These are phyloP conservation scores for Drosophila subpulchrella DNA, from an alignment of 1,140 invertebrate species.

Conservation along the genomic window DNA sequence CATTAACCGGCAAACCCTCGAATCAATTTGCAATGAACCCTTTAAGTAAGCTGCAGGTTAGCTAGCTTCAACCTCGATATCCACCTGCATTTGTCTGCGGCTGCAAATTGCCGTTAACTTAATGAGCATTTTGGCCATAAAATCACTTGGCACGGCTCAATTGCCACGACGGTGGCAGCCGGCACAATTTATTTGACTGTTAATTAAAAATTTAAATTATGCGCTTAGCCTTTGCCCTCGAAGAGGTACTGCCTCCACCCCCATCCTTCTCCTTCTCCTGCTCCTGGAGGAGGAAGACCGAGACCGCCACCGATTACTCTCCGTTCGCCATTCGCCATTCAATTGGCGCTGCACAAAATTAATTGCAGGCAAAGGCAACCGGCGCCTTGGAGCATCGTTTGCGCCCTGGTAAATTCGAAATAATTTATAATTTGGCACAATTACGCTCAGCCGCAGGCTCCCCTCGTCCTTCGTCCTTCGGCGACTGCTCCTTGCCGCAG, in stretches of 20 bases:
- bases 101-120: constrained; percentile 75
- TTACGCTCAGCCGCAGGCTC: constrained; percentile 65
- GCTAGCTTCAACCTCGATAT: neutral
- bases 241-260: constrained; percentile 12
- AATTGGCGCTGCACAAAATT: constrained; percentile 77
- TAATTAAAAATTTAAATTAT: constrained; percentile 82
- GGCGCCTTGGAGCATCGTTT: constrained; percentile 50
- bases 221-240: constrained; percentile 67
- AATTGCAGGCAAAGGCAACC: constrained; percentile 60
- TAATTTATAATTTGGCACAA: constrained; percentile 82
- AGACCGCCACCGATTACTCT: constrained; percentile 5
- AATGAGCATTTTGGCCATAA: constrained; percentile 77
- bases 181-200: constrained; percentile 81
- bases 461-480: constrained; percentile 27
- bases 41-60: constrained; percentile 13
- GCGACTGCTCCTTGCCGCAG: constrained; percentile 28
- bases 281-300: neutral
- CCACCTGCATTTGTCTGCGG: constrained; percentile 62
- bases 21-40: constrained; percentile 9
- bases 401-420: constrained; percentile 71
- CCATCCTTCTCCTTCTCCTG: neutral
- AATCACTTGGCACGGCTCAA: constrained; percentile 71
- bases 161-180: constrained; percentile 65
- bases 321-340: constrained; percentile 52
- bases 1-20: constrained; percentile 8